Base-by-base conservation (phyloP, 2,113 vertebrate species). In the Picathartes gymnocephalus region DNA sequence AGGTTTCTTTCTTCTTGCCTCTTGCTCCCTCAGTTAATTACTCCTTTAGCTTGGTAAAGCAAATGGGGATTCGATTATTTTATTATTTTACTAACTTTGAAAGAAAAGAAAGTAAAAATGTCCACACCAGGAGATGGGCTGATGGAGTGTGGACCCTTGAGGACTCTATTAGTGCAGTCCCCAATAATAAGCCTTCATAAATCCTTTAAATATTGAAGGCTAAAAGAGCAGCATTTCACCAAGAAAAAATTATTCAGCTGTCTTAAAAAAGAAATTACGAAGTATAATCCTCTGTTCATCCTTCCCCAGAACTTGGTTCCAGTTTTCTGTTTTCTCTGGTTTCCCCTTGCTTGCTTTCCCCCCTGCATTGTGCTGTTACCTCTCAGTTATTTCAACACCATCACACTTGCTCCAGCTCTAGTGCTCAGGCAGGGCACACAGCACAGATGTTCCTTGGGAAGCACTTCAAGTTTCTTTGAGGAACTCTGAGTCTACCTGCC, bases 11-110 rank as follows among this genome's bases (percentile, higher is more conserved):
- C 27, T 91, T 84, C 66, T 78, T 86, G 50, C 80, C 69, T 86
- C 61, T 74, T 92, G 73, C 22, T 91, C 81, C 60, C 66, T 73
- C n/a, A 65, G 62, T 85, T 95, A 90, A 97, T 96, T 92, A 91
- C 45, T 89, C 50, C 66, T 95, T 85, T 57, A 69, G 21, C 53
- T 92, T 13, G 17, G 61, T 50, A 91, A 91, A 88, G 81, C 54
- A 95, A 82, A 82, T 54, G 77, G 22, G 40, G 17, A 24, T 80
- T 89, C 25, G 76, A n/a, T 76, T 69, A 30, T 47, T 95, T 82
- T 58, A 30, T n/a, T 61, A 74, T 89, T 85, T 94, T 51, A 50
- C 71, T 71, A 54, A 70, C 44, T 94, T 74, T 84, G 69, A 79
- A 78, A 56, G 69, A 70, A 82, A 90, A 81, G 23, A 62, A 83